Evolutionary conservation across 2,888 invertebrate species (phyloP).

Genomic region (Spodoptera picta): DNA sequence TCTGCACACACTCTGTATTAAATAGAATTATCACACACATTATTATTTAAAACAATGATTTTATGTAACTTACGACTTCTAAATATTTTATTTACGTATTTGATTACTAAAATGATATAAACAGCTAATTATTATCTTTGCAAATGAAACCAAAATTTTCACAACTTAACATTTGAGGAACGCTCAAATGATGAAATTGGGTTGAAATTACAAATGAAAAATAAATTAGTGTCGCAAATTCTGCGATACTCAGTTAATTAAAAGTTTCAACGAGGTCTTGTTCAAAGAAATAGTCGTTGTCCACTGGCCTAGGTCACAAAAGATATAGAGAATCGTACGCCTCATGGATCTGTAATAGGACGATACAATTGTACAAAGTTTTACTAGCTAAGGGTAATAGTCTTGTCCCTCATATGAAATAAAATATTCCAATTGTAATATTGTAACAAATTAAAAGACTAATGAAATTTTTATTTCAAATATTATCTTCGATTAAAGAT

Average conservation of each 20-base stretch:
- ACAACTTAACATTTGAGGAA: constrained; percentile 13
- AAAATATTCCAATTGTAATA: neutral
- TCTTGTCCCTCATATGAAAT: neutral
- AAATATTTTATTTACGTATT: too few species aligned
- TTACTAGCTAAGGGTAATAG: constrained; percentile 10
- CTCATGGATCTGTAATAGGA: constrained; percentile 42
- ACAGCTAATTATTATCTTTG: too few species aligned
- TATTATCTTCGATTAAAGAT: neutral
- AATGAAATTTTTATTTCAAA: neutral
- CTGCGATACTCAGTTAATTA: constrained; percentile 62
- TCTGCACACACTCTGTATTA: constrained; percentile 32
- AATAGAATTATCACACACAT: constrained; percentile 12
- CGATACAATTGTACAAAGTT: constrained; percentile 44
- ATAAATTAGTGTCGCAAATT: constrained; percentile 45
- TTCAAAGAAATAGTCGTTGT: constrained; percentile 60
- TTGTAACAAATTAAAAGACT: neutral
- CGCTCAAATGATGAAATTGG: constrained; percentile 9
- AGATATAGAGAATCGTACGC: constrained; percentile 44
- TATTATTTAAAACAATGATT: too few species aligned
- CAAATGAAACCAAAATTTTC: too few species aligned
- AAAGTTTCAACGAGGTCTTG: constrained; percentile 64
- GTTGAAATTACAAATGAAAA: constrained; percentile 19
- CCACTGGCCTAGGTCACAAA: constrained; percentile 50
- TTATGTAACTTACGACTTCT: too few species aligned
- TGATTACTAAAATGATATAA: too few species aligned